These are phyloP conservation scores for Variabilichromis moorii DNA, from an alignment of 2,113 vertebrate species.

Conservation along the genomic window DNA sequence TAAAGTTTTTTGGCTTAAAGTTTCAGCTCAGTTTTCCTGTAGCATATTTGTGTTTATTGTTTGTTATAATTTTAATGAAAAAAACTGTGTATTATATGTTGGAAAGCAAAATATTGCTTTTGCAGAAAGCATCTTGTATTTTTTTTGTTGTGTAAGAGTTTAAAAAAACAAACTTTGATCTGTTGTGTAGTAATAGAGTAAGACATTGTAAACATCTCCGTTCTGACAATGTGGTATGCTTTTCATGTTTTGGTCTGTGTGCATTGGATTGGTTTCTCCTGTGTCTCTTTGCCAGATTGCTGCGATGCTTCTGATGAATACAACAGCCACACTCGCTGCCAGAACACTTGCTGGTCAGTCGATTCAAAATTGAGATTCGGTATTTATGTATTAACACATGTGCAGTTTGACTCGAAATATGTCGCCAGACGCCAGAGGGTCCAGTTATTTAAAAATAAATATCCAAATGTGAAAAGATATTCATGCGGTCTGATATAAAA, in stretches of 20 bases:
- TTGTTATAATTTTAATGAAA: background rate
- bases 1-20: background rate
- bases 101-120: background rate
- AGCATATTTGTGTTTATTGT: background rate
- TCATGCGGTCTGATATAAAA: background rate
- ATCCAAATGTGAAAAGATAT: background rate
- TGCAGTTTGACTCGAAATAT: background rate
- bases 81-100: background rate
- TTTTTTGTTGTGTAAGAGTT: background rate
- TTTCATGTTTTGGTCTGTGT: slow-evolving; percentile 12
- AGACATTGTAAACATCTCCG: background rate
- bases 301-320: slow-evolving; percentile 69
- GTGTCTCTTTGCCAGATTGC: slow-evolving; percentile 58
- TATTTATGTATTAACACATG: slow-evolving; percentile 17
- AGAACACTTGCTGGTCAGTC: slow-evolving; percentile 68
- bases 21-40: background rate
- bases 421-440: background rate
- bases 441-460: background rate
- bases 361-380: background rate
- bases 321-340: slow-evolving; percentile 61
- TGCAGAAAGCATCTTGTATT: background rate
- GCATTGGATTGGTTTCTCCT: slow-evolving; percentile 10
- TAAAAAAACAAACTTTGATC: background rate
- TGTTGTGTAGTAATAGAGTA: background rate
- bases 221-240: background rate